Evolutionary conservation across 2,888 invertebrate species (phyloP).

Genomic region (Platerodrilus igneus): DNA sequence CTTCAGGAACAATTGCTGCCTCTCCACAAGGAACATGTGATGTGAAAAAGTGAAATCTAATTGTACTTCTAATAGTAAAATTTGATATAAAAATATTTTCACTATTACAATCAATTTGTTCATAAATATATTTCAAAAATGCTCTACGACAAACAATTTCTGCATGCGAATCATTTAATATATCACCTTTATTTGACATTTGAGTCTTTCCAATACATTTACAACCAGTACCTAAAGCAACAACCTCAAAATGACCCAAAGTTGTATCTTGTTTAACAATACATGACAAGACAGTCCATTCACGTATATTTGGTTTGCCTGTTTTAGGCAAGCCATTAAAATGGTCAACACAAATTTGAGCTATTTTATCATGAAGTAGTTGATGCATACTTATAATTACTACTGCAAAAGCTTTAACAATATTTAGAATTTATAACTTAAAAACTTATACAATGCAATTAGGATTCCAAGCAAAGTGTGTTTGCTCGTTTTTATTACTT

Average conservation of each 20-base stretch:
- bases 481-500: slow-evolving; percentile 46
- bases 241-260: slow-evolving; percentile 52
- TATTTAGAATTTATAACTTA: slow-evolving; percentile 10
- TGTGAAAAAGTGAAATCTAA: slow-evolving; percentile 78
- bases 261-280: slow-evolving; percentile 56
- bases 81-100: slow-evolving; percentile 28
- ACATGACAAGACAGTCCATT: slow-evolving; percentile 83
- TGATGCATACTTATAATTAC: slow-evolving; percentile 9
- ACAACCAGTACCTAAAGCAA: slow-evolving; percentile 85
- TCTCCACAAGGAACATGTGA: slow-evolving; percentile 92
- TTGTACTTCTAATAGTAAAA: slow-evolving; percentile 45
- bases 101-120: slow-evolving; percentile 46
- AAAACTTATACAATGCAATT: slow-evolving; percentile 46
- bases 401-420: no score
- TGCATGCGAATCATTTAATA: slow-evolving; percentile 88
- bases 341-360: slow-evolving; percentile 56
- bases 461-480: slow-evolving; percentile 62
- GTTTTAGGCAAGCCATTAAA: slow-evolving; percentile 65
- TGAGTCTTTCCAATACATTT: slow-evolving; percentile 79
- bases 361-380: slow-evolving; percentile 46
- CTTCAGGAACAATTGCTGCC: slow-evolving; percentile 75
- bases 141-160: slow-evolving; percentile 82
- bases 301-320: slow-evolving; percentile 69
- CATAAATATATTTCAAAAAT: slow-evolving; percentile 71
- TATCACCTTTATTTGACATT: slow-evolving; percentile 61